phyloP scores from a whole-genome alignment of 2,113 vertebrate species.

The Crypturellus undulatus region DNA sequence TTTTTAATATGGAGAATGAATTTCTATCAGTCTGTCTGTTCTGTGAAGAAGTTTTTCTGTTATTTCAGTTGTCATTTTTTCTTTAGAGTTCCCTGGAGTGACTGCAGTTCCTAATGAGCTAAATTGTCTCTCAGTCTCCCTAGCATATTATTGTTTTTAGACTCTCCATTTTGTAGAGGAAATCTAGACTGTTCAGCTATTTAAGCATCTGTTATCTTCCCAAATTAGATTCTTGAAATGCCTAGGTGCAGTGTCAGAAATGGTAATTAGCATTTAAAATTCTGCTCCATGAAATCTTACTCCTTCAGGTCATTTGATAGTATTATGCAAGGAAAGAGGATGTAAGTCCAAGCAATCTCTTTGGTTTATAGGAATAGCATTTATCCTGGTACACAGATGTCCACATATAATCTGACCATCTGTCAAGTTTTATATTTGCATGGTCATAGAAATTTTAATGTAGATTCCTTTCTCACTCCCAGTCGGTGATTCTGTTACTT shows the following conservation, averaged over 20 bases:
- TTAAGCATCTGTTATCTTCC: not conserved
- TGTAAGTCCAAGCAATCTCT: not conserved
- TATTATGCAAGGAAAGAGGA: not conserved
- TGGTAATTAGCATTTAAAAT: slow-evolving; percentile 20
- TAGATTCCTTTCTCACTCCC: not conserved
- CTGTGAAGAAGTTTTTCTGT: not conserved
- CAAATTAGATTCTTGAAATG: not conserved
- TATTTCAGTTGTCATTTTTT: not conserved
- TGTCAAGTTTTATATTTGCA: not conserved
- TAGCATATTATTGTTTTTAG: not conserved
- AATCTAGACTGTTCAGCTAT: not conserved
- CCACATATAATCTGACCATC: not conserved
- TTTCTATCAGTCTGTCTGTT: not conserved
- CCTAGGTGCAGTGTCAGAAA: not conserved
- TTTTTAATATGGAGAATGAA: not conserved
- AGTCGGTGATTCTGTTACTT: not conserved
- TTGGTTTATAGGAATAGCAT: not conserved
- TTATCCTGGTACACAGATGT: not conserved
- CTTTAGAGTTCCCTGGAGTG: not conserved
- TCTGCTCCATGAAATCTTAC: not conserved
- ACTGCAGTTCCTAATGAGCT: not conserved
- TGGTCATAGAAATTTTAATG: not conserved
- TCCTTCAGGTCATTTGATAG: not conserved
- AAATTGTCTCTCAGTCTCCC: not conserved
- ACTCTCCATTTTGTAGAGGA: not conserved